These are phyloP conservation scores for Plebejus melissa DNA, from an alignment of 2,888 invertebrate species.

Conservation along the genomic window DNA sequence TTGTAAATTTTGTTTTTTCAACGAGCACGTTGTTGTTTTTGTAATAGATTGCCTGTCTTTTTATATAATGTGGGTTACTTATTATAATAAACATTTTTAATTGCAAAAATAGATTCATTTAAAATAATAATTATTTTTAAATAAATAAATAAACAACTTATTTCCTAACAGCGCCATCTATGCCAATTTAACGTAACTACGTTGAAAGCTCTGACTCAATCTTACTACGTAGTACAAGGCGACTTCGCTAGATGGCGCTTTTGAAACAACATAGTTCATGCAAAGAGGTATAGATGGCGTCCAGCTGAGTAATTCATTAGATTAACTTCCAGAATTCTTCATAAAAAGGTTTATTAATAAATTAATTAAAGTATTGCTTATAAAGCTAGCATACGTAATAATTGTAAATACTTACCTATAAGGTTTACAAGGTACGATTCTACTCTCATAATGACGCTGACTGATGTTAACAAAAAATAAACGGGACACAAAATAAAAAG, in stretches of 20 bases:
- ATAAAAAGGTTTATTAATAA: neutral
- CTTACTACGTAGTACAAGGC: neutral
- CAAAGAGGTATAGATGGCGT: conserved; percentile 2
- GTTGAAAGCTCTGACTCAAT: neutral
- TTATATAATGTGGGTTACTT: neutral
- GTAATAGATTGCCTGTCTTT: neutral
- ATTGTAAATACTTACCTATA: neutral
- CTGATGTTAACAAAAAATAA: conserved; percentile 20
- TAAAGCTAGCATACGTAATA: neutral
- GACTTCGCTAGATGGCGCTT: conserved; percentile 2
- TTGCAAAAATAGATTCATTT: neutral
- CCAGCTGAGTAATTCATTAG: neutral
- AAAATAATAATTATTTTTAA: neutral
- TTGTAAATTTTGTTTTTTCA: neutral
- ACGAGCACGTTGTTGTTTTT: neutral
- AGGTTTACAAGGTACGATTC: neutral
- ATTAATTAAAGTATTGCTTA: neutral
- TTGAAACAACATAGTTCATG: neutral
- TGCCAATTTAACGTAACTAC: neutral
- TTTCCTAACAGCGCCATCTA: conserved; percentile 5
- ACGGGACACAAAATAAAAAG: conserved; percentile 4
- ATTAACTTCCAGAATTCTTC: neutral
- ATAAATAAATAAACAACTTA: neutral
- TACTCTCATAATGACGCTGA: neutral
- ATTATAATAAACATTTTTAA: neutral